Base-by-base conservation (phyloP, 2,113 vertebrate species). In the Mystacornis crossleyi region DNA sequence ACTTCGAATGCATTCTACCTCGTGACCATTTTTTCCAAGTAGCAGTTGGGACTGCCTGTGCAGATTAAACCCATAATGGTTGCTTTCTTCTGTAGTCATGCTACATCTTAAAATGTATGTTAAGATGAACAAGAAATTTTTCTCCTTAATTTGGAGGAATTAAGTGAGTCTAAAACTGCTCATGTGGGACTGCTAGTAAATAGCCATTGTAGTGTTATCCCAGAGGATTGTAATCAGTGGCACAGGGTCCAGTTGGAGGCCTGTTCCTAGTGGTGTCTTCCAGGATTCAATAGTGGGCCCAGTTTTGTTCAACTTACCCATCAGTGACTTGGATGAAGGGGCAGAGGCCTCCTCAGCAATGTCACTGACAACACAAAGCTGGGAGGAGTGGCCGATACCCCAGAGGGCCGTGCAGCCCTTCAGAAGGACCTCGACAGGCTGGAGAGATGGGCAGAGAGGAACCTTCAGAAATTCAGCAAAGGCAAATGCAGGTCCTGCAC, bases 261-360 rank as follows among this genome's bases (percentile, higher is more conserved):
- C 33, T 74, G 8, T 17, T 0, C 1, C 1, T 43, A 3, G 8
- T 51, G 8, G 3, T 65, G 12, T 2, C 28, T 2, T 33, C 12
- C 21, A 23, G 1, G 20, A 3, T 48, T 18, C 21, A 28, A 0
- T 4, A 33, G 5, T 24, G 36, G 9, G 9, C 8, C 51, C 5
- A 5, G 8, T 26, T 5, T 10, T 51, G 43, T 33, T 81, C 23
- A 18, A 31, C 5, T 34, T 18, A 8, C 0, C 18, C 31, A 10
- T 57, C 42, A 21, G 0, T 29, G 47, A 11, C 28, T 38, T 38
- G 28, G 28, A 3, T 28, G 54, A 28, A n/a, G 45, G 29, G 38
- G 12, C 54, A 51, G 62, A 66, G n/a, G 29, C 51, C 34, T 66
- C 12, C 62, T 51, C 53, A 51, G 72, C 36, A 67, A 14, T 20